Conservation (phyloP, 2,113 vertebrate genomes). For the Trachemys scripta region DNA sequence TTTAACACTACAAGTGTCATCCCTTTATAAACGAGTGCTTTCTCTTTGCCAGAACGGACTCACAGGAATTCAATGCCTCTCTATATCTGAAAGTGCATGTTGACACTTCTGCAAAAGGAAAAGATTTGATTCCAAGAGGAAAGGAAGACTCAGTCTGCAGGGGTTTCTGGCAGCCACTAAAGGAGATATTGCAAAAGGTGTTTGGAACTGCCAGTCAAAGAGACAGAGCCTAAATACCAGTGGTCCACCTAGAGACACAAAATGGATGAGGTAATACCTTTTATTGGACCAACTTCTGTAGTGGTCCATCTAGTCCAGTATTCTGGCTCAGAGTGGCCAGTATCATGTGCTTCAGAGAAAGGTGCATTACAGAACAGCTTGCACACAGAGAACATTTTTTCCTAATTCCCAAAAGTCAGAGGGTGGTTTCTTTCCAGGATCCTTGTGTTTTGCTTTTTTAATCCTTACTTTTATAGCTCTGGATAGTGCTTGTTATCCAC, state of each 20-base stretch:
- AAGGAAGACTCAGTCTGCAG: background rate
- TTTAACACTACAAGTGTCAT: background rate
- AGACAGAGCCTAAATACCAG: background rate
- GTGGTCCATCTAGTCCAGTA: background rate
- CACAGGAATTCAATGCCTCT: background rate
- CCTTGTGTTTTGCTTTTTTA: background rate
- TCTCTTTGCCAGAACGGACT: background rate
- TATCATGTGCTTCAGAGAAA: background rate
- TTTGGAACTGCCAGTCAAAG: background rate
- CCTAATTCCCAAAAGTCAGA: background rate
- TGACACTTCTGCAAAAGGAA: fast-evolving
- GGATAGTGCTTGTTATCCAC: background rate
- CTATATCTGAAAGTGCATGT: background rate
- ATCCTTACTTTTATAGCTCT: background rate
- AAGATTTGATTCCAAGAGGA: background rate
- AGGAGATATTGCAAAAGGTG: background rate
- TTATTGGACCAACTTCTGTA: background rate
- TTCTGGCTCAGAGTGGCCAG: background rate
- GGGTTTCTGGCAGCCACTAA: background rate
- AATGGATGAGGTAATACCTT: background rate
- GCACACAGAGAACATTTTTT: background rate
- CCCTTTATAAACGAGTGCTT: background rate
- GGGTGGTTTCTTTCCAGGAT: background rate
- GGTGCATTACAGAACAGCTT: background rate
- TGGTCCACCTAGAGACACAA: background rate